Evolutionary conservation across 2,797 vertebrate species (phyloP).

Genomic region (Gymnothorax javanicus): DNA sequence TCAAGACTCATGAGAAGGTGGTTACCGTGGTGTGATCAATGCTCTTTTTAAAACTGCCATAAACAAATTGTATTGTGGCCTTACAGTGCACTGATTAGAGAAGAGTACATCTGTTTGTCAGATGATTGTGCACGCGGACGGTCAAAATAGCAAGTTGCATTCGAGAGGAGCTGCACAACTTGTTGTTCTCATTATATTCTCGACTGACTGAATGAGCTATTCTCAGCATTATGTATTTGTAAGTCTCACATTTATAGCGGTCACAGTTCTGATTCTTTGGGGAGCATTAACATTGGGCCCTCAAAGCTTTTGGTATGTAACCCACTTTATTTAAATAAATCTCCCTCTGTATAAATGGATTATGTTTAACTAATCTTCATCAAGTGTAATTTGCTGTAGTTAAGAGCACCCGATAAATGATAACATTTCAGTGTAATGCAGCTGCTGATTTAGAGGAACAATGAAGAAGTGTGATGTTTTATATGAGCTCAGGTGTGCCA

Average conservation of each 20-base stretch:
- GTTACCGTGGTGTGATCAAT: neutral
- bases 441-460: neutral
- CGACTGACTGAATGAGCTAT: neutral
- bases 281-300: neutral
- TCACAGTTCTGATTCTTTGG: neutral
- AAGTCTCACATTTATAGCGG: neutral
- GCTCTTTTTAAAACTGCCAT: neutral
- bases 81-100: neutral
- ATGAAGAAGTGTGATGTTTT: neutral
- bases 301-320: neutral
- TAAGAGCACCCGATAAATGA: neutral
- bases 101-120: neutral
- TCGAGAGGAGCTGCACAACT: too few relatives aligned
- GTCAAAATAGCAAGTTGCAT: neutral
- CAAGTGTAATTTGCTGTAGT: neutral
- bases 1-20: conserved; percentile 36
- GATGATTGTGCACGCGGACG: neutral
- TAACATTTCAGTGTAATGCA: neutral
- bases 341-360: neutral
- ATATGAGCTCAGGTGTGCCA: conserved; percentile 39
- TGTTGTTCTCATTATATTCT: neutral
- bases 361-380: neutral
- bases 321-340: neutral
- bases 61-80: too few relatives aligned
- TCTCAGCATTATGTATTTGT: neutral